Evolutionary conservation across 2,797 vertebrate genomes (phyloP), one percentile per base, ranked within the genome.

Genomic region (Aulostomus chinensis): DNA sequence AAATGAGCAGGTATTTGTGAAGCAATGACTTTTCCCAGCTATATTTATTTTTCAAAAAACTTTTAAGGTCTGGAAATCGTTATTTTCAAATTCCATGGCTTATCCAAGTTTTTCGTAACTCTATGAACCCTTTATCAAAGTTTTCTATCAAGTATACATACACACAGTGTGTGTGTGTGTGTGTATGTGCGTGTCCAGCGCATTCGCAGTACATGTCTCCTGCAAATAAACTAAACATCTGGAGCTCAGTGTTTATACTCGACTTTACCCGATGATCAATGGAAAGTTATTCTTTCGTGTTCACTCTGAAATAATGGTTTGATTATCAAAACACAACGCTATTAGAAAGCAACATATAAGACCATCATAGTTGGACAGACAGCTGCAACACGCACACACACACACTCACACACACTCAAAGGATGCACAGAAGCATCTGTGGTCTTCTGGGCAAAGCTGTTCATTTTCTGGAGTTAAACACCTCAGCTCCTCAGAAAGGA

Each of bases 391-490:
- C 47, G 52, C 48, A 52, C 38, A 55, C n/a, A 61, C 20, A 73
- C 64, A 59, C 69, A 68, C n/a, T n/a, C 58, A 77, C 56, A 79
- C 68, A 81, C 75, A 13, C 10, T 26, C 82, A 83, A 86, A 87
- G 82, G 73, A 81, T 80, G 82, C 83, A 71, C 72, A 69, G 79
- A 82, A 88, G 85, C 85, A 87, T 88, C 84, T 88, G 85, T 82
- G 86, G 84, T 88, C 87, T 88, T 85, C 75, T 86, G 86, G 83
- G 84, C 80, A 90, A 89, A 89, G 83, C 86, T 87, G 84, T 86
- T 89, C 86, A 89, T 89, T 79, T 86, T 88, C 85, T 86, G 72
- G 76, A 88, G 86, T 81, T 86, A 86, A 88, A 88, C 85, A 81
- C 81, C 84, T 81, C 85, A 79, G 86, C 81, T 89, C 83, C 86